Base-by-base conservation (phyloP, 2,797 vertebrate species). In the Linurgus olivaceus region DNA sequence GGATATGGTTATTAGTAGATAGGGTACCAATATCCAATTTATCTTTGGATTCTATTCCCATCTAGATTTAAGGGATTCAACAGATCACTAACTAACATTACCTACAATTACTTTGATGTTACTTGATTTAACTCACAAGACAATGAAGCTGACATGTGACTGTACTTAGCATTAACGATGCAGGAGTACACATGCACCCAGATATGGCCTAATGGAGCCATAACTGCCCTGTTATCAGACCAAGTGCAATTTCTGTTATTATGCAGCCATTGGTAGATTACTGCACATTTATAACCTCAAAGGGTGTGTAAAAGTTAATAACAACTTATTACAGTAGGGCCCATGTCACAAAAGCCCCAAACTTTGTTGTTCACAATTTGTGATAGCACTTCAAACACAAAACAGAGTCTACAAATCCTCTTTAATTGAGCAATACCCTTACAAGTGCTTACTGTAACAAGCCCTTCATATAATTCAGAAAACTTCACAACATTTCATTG, bases 361-460 rank as follows among this genome's bases (percentile, higher is more conserved):
- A 24, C 8, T 78, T 71, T 42, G 17, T 13, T 74, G 20, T 84
- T 84, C 45, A 61, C 3, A 11, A 52, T 70, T 87, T 1, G 0
- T 4, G 13, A 81, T 5, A 78, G 24, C 24, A 62, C 10, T 79
- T 81, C 16, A 57, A 88, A 62, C 28, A 51, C 37, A 62, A 61
- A 90, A 42, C 1, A 31, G 63, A 20, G 5, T 3, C 40, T 55
- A 76, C 4, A 79, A 67, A 75, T 33, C 25, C 75, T 31, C 35
- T 31, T 16, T 14, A 81, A 48, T 0, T 21, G 5, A 74, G n/a
- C 6, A 52, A 44, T 12, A 42, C 6, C 50, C 14, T 91, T 61
- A 24, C 9, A 3, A 77, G 48, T 1, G 1, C 25, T 62, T 48
- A 33, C 7, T 42, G 59, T 38, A 59, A 62, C 0, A 0, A 71